Base-by-base conservation (phyloP, 1,140 invertebrate genomes). In the Anastrepha obliqua region DNA sequence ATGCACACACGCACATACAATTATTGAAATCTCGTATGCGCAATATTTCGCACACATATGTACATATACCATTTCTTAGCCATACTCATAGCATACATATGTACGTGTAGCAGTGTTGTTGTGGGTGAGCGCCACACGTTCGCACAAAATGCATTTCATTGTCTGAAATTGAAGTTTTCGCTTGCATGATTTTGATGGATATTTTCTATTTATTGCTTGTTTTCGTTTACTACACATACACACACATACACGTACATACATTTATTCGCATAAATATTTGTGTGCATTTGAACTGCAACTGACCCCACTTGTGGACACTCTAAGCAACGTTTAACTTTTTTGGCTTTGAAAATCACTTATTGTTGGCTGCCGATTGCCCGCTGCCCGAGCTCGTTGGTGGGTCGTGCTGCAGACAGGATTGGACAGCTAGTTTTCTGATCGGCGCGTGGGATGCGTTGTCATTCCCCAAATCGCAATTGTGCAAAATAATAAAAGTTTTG, bases 131-230 rank as follows among this genome's bases (percentile, higher is more conserved):
- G n/a, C 20, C 3, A 47, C 1, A n/a, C 13, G n/a, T 13, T 58
- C 51, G 51, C 74, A 29, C 9, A 20, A 81, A 81, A 81, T 81
- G 74, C 74, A 55, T 55, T 81, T 55, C n/a, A 29, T n/a, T 81
- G 74, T 81, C 74, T 81, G 74, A 81, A 81, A 55, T 81, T 20
- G 74, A 81, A 81, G 74, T 81, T 81, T 81, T 81, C 74, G 74
- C 74, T 81, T 81, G 51, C n/a, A 51, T 81, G 74, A 13, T 81
- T 81, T 81, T 81, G 74, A 81, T 55, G 74, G 17, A 81, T 81
- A 81, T 81, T 81, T 55, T 55, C 47, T 81, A 55, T 81, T 81
- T 81, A 81, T 81, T 81, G 6, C 11, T 81, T 51, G 42, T 51
- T 44, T 51, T 81, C n/a, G 44, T 81, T 81, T 58, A 4, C 15